Conservation (phyloP, 2,113 vertebrate species). For the Pluvialis apricaria region DNA sequence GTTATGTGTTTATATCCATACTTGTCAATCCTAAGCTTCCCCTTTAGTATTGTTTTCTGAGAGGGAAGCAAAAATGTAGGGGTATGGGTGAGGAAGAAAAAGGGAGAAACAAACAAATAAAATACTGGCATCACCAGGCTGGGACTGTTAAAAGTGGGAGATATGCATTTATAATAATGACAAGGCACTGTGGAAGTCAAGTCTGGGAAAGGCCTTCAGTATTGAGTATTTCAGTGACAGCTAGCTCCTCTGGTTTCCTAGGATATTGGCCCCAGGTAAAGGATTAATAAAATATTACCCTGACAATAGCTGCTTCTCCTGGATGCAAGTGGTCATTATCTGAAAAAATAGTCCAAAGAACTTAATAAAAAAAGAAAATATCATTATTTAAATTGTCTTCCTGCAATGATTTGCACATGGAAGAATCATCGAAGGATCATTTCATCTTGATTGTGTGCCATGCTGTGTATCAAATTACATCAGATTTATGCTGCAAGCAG, state of each 20-base stretch:
- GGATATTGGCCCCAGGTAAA: background rate
- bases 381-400: background rate
- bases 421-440: background rate
- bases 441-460: background rate
- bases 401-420: background rate
- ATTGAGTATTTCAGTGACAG: background rate
- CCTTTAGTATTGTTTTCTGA: background rate
- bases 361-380: background rate
- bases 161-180: background rate
- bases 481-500: background rate
- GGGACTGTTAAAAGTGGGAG: background rate
- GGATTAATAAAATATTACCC: constrained; percentile 5
- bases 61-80: background rate
- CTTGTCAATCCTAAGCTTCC: background rate
- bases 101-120: background rate
- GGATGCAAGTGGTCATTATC: background rate
- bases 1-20: background rate
- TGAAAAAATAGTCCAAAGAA: background rate
- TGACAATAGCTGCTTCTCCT: background rate
- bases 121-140: background rate
- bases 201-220: background rate
- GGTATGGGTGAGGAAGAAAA: background rate
- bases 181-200: background rate
- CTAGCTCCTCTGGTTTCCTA: background rate
- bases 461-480: background rate